These are phyloP conservation scores for Oreochromis aureus DNA, from an alignment of 2,113 vertebrate genomes.

Conservation along the genomic window DNA sequence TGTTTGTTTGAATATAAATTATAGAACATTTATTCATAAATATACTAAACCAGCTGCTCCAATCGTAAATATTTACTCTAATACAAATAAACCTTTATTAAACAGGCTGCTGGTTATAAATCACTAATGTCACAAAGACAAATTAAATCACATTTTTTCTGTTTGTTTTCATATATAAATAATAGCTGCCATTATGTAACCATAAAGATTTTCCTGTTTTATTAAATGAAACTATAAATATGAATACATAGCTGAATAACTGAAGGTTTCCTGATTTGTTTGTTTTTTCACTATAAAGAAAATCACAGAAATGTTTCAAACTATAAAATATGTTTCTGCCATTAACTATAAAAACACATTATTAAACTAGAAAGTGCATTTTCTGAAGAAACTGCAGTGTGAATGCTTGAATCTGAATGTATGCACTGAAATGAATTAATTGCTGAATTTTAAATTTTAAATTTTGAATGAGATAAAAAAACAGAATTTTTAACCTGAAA, in stretches of 20 bases:
- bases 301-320: not conserved
- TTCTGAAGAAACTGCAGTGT: too few species aligned
- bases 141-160: not conserved
- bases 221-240: not conserved
- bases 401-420: too few species aligned
- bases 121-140: not conserved
- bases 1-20: not conserved
- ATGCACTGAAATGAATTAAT: too few species aligned
- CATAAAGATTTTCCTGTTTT: accelerated
- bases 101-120: not conserved
- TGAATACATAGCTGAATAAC: not conserved
- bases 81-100: not conserved
- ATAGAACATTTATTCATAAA: not conserved
- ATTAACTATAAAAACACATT: not conserved
- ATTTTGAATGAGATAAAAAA: too few species aligned
- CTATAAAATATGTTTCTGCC: not conserved
- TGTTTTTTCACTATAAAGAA: not conserved
- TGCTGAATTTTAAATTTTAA: too few species aligned
- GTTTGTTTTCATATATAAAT: not conserved
- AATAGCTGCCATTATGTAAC: not conserved
- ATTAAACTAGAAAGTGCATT: too few species aligned
- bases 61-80: not conserved
- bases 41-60: not conserved
- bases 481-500: too few species aligned
- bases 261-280: not conserved